phyloP scores from a whole-genome alignment of 2,113 vertebrate species.

The Mobula hypostoma region DNA sequence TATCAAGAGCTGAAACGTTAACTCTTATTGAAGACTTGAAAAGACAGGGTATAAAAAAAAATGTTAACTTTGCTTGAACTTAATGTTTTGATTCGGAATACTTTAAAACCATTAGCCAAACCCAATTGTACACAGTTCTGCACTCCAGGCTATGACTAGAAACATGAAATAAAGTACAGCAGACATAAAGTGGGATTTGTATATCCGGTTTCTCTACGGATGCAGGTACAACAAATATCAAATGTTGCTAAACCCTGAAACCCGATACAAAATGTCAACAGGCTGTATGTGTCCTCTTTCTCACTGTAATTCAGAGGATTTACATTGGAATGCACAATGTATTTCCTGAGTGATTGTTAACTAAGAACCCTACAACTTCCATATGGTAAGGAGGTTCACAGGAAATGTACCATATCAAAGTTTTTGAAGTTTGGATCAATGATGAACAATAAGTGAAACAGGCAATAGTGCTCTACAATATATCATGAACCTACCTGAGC shows the following conservation, averaged over 20 bases:
- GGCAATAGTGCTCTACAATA: not conserved
- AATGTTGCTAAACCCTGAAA: slow-evolving; percentile 28
- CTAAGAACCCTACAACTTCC: not conserved
- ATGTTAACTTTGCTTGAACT: slow-evolving; percentile 27
- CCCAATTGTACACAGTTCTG: not conserved
- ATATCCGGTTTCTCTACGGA: slow-evolving; percentile 41
- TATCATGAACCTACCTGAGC: not conserved
- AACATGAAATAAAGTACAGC: slow-evolving; percentile 24
- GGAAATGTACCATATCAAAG: not conserved
- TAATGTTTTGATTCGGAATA: slow-evolving; percentile 29
- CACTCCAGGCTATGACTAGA: slow-evolving; percentile 15
- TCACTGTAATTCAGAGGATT: not conserved
- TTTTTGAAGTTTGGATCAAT: not conserved
- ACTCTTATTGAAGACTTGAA: not conserved
- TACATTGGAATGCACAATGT: slow-evolving; percentile 22
- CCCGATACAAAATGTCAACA: slow-evolving; percentile 22
- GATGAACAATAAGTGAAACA: not conserved
- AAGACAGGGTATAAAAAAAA: not conserved
- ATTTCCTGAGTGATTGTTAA: slow-evolving; percentile 5
- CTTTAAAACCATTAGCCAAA: slow-evolving; percentile 23
- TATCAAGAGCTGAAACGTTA: not conserved
- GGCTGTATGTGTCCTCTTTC: slow-evolving; percentile 10
- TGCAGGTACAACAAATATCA: slow-evolving; percentile 41
- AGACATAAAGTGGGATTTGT: slow-evolving; percentile 41
- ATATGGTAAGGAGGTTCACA: not conserved